phyloP scores from a whole-genome alignment of 2,888 invertebrate genomes.

The Caenorhabditis auriculariae region DNA sequence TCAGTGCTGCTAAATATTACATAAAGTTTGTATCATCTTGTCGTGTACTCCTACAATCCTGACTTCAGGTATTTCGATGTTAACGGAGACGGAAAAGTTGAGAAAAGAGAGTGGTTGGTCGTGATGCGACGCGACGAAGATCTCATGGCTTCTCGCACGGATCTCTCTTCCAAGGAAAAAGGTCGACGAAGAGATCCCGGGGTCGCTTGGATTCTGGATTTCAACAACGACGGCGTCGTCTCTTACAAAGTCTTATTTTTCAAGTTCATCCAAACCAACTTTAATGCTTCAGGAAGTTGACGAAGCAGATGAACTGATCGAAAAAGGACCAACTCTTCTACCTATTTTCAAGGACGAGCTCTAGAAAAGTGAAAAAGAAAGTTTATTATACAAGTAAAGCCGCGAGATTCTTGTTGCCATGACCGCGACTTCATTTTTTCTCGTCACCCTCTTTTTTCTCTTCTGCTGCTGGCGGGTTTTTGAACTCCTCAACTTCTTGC shows the following conservation, averaged over 20 bases:
- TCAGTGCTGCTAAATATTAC: conserved; percentile 56
- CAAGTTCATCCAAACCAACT: not conserved
- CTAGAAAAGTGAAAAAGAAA: not conserved
- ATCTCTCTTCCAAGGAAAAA: conserved; percentile 19
- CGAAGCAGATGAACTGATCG: conserved; percentile 34
- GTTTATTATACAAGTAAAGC: not conserved
- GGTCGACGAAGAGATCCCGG: conserved; percentile 58
- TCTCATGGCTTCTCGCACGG: conserved; percentile 31
- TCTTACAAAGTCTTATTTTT: conserved; percentile 37
- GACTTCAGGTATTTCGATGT: conserved; percentile 58
- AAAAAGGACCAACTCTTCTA: conserved; percentile 16
- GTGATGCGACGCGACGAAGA: conserved; percentile 51
- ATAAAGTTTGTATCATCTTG: conserved; percentile 41
- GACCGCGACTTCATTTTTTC: not conserved
- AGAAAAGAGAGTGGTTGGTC: conserved; percentile 40
- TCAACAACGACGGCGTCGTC: conserved; percentile 62
- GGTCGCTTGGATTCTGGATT: conserved; percentile 62
- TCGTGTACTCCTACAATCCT: not conserved
- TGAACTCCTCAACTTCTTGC: conserved; percentile 23
- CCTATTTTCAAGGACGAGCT: conserved; percentile 7
- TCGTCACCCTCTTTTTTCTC: not conserved
- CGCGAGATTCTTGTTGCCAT: not conserved
- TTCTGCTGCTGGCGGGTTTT: conserved; percentile 15
- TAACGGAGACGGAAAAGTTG: conserved; percentile 50
- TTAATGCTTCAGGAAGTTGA: conserved; percentile 31